Conservation (phyloP, 2,888 invertebrate genomes). For the Pilophorus perplexus region DNA sequence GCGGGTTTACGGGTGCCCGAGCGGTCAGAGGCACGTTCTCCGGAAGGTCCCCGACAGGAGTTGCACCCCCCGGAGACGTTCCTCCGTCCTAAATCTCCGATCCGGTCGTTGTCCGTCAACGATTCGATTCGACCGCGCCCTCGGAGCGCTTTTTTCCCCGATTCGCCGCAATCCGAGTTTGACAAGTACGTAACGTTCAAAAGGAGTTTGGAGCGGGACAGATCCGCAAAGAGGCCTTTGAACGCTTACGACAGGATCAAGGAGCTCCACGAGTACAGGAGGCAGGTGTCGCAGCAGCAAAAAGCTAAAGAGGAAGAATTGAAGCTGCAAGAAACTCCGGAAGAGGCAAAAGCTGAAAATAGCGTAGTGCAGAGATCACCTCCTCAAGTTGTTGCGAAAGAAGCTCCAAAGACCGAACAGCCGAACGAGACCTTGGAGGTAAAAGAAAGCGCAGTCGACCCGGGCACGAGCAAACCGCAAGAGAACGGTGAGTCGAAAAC, state of each 20-base stretch:
- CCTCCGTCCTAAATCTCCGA: constrained; percentile 49
- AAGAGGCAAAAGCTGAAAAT: background rate
- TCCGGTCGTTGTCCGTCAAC: background rate
- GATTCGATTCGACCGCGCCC: background rate
- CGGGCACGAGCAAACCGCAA: background rate
- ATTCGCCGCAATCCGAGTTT: constrained; percentile 12
- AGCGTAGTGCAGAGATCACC: background rate
- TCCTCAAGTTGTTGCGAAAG: no score
- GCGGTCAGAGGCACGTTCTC: background rate
- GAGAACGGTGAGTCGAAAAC: background rate
- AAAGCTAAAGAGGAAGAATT: constrained; percentile 14
- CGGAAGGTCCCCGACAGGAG: no score
- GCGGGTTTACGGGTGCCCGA: background rate
- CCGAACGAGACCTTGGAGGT: background rate
- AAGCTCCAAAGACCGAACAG: background rate
- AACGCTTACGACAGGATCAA: constrained; percentile 29
- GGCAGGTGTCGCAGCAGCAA: constrained; percentile 15
- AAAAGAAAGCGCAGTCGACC: background rate
- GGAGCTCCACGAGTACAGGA: constrained; percentile 32
- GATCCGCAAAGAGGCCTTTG: background rate
- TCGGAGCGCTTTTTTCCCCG: background rate
- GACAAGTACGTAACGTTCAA: constrained; percentile 33
- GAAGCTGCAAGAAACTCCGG: background rate
- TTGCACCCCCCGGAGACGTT: constrained; percentile 42
- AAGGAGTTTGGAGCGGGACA: constrained; percentile 19